A percentile compares a stretch with the other conserved stretches of the same genome.
phyloP scores from a whole-genome alignment of 2,888 invertebrate genomes.

The Sphaeridia pumilis region DNA sequence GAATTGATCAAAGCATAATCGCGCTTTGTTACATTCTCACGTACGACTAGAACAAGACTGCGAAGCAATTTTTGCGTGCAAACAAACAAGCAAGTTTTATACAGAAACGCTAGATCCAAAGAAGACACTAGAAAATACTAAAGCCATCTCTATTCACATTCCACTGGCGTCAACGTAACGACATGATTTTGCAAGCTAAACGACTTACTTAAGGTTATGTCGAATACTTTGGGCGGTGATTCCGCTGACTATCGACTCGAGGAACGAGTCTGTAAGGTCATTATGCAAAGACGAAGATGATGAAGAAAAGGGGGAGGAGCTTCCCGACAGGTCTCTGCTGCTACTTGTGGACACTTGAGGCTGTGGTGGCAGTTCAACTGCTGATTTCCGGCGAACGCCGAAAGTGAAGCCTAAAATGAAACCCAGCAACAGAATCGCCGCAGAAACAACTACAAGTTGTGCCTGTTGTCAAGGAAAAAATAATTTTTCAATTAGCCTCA shows the following conservation, averaged over 20 bases:
- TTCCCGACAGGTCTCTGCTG: too few species aligned
- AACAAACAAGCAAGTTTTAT: too few species aligned
- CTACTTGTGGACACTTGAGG: too few species aligned
- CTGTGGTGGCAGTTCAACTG: too few species aligned
- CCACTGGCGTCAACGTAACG: not conserved
- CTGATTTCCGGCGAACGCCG: slow-evolving; percentile 21
- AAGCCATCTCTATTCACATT: not conserved
- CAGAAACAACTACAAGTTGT: slow-evolving; percentile 28
- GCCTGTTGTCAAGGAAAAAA: slow-evolving; percentile 15
- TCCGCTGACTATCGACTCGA: slow-evolving; percentile 32
- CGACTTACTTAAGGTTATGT: slow-evolving; percentile 32
- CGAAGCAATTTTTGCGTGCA: too few species aligned
- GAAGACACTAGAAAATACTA: not conserved
- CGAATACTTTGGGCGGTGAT: slow-evolving; percentile 34
- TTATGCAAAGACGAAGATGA: slow-evolving; percentile 16
- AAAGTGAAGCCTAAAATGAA: slow-evolving; percentile 29
- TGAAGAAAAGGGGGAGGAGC: slow-evolving; percentile 17
- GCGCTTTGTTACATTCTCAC: too few species aligned
- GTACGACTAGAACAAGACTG: too few species aligned
- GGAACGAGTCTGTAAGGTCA: slow-evolving; percentile 31
- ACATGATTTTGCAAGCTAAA: not conserved
- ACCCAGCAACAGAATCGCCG: slow-evolving; percentile 27
- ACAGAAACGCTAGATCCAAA: not conserved
- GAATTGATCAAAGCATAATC: too few species aligned
- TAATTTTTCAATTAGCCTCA: too few species aligned